Evolutionary conservation across 2,888 invertebrate species (phyloP), one percentile per base, ranked within the genome.

Genomic region (Plagodis dolabraria): DNA sequence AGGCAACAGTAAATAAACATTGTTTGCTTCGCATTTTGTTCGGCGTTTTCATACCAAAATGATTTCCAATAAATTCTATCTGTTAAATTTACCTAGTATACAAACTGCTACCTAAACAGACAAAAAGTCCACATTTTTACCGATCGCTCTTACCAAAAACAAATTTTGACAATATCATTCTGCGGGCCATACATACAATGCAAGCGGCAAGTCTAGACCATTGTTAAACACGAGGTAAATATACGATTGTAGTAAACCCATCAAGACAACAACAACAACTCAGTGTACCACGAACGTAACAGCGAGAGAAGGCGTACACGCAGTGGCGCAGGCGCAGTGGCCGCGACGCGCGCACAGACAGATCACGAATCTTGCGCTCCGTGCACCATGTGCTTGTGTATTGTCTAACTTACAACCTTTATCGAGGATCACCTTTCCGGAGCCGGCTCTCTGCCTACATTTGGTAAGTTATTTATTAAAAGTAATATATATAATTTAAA

Each of bases 321-420:
- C 22, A 35, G 45, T 35, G 47, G 64, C 69, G 73, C 70, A 34
- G 42, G 74, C 80, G 79, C 87, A 89, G 87, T 87, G 79, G 67
- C 67, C 64, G 65, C 69, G 68, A 65, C 83, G 80, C 78, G 78
- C 81, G 84, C 80, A 82, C 72, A 70, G 76, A 63, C 72, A 71
- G 71, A 80, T 77, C 80, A 71, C 72, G 74, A 75, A 67, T 46
- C 72, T 72, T 61, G 75, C 75, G 76, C 75, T 76, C 65, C 67
- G 63, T 44, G 38, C 68, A 69, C 67, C 67, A 75, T 79, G 82
- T 76, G 72, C 55, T 40, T 12, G 43, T 43, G 43, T 9, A 70
- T 72, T 72, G 70, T 46, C 63, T 71, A 60, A 70, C 60, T 63
- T 57, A 55, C 52, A 60, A 60, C 42, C 47, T 53, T 58, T 33